Conservation (phyloP, 2,797 vertebrate genomes). For the Octomys mimax region DNA sequence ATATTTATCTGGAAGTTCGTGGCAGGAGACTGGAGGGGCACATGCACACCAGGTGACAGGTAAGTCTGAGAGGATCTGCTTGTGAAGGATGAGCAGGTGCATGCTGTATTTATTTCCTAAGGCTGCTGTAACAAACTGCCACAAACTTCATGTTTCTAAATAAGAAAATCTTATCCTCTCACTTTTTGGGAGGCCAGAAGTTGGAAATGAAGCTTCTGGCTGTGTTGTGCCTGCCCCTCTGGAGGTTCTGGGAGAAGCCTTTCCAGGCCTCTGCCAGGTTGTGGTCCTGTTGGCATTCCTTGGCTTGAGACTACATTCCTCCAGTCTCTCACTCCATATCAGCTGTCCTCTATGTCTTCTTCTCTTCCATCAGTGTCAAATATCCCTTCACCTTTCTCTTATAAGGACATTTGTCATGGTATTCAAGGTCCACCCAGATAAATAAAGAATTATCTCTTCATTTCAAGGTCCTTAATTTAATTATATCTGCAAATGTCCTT, state of each 20-base stretch:
- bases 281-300: not conserved
- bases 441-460: not conserved
- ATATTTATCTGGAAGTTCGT: not conserved
- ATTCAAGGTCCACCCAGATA: not conserved
- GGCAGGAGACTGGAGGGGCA: not conserved
- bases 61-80: not conserved
- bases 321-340: not conserved
- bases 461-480: not conserved
- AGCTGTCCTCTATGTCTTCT: not conserved
- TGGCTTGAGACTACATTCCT: not conserved
- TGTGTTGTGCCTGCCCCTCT: not conserved
- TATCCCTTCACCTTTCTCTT: not conserved
- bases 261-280: not conserved
- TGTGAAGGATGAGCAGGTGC: not conserved
- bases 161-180: not conserved
- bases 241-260: not conserved
- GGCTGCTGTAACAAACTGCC: not conserved
- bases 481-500: slow-evolving; percentile 9
- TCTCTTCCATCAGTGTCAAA: not conserved
- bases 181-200: not conserved
- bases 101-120: slow-evolving; percentile 12
- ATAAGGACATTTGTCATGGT: not conserved
- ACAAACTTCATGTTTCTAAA: not conserved
- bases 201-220: not conserved
- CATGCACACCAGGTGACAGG: not conserved